A percentile compares a stretch with the other conserved stretches of the same genome.
Evolutionary conservation across 2,113 vertebrate species (phyloP).

Genomic region (Cynocephalus volans): DNA sequence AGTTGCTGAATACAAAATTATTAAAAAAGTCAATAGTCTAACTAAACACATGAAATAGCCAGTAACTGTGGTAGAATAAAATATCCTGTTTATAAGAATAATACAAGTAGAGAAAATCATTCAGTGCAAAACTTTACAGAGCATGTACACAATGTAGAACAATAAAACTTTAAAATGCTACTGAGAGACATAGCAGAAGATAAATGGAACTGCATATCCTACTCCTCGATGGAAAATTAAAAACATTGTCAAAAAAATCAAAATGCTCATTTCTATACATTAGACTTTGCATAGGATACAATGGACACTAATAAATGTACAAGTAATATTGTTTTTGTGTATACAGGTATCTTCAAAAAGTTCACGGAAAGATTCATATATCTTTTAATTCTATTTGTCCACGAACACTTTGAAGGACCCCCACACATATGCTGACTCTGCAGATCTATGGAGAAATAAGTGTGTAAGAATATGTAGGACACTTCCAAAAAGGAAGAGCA

Average conservation of each 20-base stretch:
- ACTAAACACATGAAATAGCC: not conserved
- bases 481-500: not conserved
- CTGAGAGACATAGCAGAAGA: not conserved
- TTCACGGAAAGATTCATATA: too few relatives aligned
- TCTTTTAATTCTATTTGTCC: too few relatives aligned
- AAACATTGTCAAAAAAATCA: not conserved
- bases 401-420: too few relatives aligned
- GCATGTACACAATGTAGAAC: not conserved
- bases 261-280: not conserved
- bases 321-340: not conserved
- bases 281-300: not conserved
- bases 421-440: not conserved
- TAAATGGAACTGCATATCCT: not conserved
- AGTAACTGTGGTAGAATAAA: not conserved
- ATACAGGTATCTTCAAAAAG: too few relatives aligned
- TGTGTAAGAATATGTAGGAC: not conserved
- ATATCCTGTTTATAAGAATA: not conserved
- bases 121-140: not conserved
- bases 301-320: not conserved
- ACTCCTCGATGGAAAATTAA: not conserved
- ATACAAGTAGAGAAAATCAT: not conserved
- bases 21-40: not conserved
- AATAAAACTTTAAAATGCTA: not conserved
- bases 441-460: not conserved
- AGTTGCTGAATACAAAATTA: not conserved